Percentiles rank a stretch among this genome's conserved stretches.
Evolutionary conservation across 2,113 vertebrate species (phyloP).

Genomic region (Miniopterus natalensis): DNA sequence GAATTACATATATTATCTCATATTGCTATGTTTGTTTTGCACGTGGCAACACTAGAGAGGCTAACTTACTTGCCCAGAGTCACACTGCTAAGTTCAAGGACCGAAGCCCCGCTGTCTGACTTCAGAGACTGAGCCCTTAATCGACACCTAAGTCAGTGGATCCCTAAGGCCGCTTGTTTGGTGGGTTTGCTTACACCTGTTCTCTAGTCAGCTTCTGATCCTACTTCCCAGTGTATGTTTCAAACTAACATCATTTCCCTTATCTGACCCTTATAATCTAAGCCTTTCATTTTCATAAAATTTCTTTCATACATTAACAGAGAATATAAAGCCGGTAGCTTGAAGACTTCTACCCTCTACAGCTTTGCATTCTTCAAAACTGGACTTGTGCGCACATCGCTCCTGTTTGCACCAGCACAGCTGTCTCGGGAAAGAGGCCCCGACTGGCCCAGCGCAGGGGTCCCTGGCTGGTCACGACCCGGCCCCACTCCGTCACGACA

Average conservation of each 20-base stretch:
- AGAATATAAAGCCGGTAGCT: not conserved
- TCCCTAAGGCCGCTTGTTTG: not conserved
- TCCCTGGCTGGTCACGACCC: not conserved
- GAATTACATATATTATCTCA: not conserved
- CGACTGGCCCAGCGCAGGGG: too few species aligned
- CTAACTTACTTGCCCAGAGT: not conserved
- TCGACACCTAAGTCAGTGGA: not conserved
- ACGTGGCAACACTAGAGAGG: not conserved
- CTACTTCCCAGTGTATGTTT: not conserved
- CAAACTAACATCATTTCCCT: not conserved
- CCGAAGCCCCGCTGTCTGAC: not conserved
- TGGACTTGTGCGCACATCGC: not conserved
- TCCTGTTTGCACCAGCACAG: not conserved
- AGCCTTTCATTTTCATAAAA: not conserved
- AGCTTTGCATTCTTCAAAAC: not conserved
- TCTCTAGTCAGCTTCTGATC: not conserved
- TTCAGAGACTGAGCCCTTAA: not conserved
- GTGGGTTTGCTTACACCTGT: not conserved
- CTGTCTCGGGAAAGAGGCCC: not conserved
- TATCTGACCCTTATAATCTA: not conserved
- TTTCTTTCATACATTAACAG: not conserved
- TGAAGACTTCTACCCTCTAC: not conserved
- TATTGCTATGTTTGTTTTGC: not conserved
- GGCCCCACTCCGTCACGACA: too few species aligned
- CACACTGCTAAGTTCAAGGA: not conserved